Conservation (phyloP, 2,113 vertebrate species). For the Psittacula cyanocephala region DNA sequence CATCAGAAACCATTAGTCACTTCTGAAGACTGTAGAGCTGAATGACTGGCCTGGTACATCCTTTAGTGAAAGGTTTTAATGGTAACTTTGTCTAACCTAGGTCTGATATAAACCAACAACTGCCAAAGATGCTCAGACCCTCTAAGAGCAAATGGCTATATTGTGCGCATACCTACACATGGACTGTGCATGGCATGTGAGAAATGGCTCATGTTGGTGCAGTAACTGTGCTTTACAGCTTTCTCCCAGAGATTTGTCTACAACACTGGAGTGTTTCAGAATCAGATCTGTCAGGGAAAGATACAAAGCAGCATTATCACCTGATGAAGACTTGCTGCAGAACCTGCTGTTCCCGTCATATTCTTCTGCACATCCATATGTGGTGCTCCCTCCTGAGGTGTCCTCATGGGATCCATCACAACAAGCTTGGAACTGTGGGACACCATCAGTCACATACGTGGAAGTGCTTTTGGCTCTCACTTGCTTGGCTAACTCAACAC, state of each 20-base stretch:
- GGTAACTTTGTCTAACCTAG: neutral
- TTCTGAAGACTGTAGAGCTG: neutral
- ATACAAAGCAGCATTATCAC: neutral
- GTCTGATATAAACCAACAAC: neutral
- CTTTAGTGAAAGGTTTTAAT: neutral
- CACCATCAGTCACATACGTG: neutral
- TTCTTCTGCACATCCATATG: accelerated
- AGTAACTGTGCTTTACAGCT: neutral
- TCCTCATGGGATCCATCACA: neutral
- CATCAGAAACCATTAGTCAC: neutral
- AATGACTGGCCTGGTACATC: neutral
- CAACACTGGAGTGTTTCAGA: neutral
- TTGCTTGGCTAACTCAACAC: neutral
- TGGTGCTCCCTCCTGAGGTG: neutral
- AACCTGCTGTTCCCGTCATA: neutral
- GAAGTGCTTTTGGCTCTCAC: neutral
- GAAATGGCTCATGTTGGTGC: neutral
- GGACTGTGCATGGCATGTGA: accelerated
- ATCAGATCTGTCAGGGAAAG: neutral
- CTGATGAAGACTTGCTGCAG: neutral
- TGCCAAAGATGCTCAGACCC: neutral
- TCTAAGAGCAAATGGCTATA: neutral
- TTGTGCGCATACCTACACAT: neutral
- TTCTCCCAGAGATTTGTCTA: neutral
- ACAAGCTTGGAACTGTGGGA: accelerated